phyloP scores from a whole-genome alignment of 2,797 vertebrate species.

The Malacoraja senta region DNA sequence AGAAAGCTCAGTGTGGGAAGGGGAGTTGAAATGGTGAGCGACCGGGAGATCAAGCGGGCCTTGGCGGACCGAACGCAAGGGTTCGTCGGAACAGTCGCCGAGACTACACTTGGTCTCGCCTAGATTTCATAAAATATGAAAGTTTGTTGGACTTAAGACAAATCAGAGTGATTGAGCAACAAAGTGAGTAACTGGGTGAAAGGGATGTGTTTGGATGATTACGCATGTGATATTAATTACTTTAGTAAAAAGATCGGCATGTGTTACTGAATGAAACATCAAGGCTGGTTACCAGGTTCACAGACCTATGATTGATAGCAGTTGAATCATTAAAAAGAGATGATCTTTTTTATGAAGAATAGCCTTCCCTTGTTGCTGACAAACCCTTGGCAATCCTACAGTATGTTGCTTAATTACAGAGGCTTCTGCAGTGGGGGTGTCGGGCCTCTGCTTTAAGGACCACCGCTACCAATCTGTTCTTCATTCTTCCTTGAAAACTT shows the following conservation, averaged over 20 bases:
- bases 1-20: too few species aligned
- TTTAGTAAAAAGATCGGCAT: not conserved
- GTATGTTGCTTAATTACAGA: not conserved
- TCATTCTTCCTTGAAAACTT: conserved; percentile 18
- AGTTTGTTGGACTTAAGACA: too few species aligned
- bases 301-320: not conserved
- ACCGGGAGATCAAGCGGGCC: too few species aligned
- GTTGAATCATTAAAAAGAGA: not conserved
- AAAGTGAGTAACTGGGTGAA: not conserved
- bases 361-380: not conserved
- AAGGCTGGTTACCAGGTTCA: not conserved
- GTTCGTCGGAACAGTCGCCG: too few species aligned
- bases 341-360: not conserved
- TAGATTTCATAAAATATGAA: too few species aligned
- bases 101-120: too few species aligned
- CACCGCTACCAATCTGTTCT: not conserved
- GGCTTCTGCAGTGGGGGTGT: not conserved
- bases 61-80: too few species aligned
- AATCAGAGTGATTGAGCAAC: not conserved
- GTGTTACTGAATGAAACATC: not conserved
- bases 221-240: too few species aligned
- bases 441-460: not conserved
- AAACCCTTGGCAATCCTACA: not conserved
- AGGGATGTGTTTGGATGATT: not conserved
- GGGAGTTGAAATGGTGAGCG: too few species aligned